Percentiles rank a stretch among this genome's conserved stretches.
These are phyloP conservation scores for Archilochus colubris DNA, from an alignment of 2,113 vertebrate genomes.

Conservation along the genomic window DNA sequence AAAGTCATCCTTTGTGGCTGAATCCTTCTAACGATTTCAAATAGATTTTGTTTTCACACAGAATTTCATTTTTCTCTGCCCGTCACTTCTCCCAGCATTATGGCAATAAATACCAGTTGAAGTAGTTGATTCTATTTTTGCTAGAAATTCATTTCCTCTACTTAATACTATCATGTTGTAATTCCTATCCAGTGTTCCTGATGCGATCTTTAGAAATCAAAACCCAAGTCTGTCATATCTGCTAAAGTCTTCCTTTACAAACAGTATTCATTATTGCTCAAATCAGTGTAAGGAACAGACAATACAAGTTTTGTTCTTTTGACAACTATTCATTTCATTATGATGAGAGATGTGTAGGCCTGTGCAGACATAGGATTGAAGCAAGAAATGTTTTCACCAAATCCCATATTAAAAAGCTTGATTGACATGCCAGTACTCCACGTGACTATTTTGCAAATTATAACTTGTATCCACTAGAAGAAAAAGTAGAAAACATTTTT, in stretches of 20 bases:
- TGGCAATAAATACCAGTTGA: background rate
- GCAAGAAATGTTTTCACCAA: conserved; percentile 24
- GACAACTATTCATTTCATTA: conserved; percentile 66
- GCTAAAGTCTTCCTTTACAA: conserved; percentile 7
- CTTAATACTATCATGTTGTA: background rate
- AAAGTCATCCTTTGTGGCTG: background rate
- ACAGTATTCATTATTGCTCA: conserved; percentile 8
- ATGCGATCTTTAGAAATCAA: background rate
- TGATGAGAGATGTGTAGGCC: background rate
- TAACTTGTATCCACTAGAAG: background rate
- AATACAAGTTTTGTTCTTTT: conserved; percentile 53
- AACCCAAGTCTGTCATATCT: conserved; percentile 2
- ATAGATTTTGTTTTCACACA: background rate
- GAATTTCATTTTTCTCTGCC: background rate
- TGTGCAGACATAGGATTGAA: conserved; percentile 34
- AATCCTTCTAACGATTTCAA: background rate
- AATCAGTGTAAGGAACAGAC: conserved; percentile 23
- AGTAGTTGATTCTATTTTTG: background rate
- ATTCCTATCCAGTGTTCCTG: background rate
- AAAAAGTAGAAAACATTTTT: background rate
- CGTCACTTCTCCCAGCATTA: background rate
- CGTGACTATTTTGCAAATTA: background rate
- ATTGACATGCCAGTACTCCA: background rate
- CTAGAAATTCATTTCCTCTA: background rate
- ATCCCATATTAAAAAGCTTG: conserved; percentile 1